Evolutionary conservation across 2,113 vertebrate species (phyloP), one percentile per base, ranked within the genome.

Genomic region (Podarcis cretensis): DNA sequence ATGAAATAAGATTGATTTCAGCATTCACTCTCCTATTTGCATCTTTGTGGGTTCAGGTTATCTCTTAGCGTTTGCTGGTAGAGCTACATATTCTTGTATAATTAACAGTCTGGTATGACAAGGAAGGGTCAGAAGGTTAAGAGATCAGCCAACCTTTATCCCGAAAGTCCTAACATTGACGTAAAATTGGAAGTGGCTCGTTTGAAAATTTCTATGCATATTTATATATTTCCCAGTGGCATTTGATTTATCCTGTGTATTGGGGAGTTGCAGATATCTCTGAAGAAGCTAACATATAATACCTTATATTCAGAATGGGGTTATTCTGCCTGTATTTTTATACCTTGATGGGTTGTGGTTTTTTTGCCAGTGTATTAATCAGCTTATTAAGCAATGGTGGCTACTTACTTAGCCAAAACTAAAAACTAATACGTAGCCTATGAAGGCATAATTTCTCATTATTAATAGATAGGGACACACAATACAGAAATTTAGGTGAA

Each of bases 1-100:
- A 92, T 71, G 30, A 89, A 90, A 91, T 93, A 90, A 90, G 92
- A 80, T 91, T 92, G 84, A 85, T 84, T 66, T 89, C 75, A 66
- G 20, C 88, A 89, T 85, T 87, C 20, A 35, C 37, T 92, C 81
- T 85, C 87, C 85, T 85, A 90, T 91, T 92, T 75, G 59, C 9
- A 78, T 91, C 93, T 74, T 88, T 63, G 48, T 91, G 82, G 66
- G n/a, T 65, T 66, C 66, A 59, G 80, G 35, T 75, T 92, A 85
- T 84, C 93, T 93, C 92, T 76, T 18, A 43, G 90, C 88, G 57
- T n/a, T 93, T 90, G 27, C 13, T 57, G 90, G n/a, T 0, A 1
- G 87, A 89, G 27, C 13, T 71, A 84, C 89, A 93, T 3, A 4
- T 90, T 87, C 89, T 95, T 95, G 74, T 80, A 76, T 90, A 92